phyloP scores from a whole-genome alignment of 2,113 vertebrate species.

The Leucopternis melanops region DNA sequence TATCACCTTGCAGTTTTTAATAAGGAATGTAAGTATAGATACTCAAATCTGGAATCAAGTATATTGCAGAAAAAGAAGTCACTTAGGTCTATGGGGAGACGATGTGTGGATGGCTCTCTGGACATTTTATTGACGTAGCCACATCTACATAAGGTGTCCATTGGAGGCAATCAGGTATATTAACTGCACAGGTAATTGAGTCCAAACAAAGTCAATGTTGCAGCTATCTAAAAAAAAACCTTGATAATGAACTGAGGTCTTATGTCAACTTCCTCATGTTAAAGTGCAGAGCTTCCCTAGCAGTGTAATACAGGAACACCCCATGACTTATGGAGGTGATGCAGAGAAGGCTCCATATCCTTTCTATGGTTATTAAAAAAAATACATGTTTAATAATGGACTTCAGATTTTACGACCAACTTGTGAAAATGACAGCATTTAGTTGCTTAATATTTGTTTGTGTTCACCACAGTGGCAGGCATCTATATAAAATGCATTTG shows the following conservation, averaged over 20 bases:
- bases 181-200: neutral
- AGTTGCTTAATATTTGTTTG: neutral
- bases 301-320: neutral
- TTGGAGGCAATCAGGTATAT: neutral
- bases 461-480: neutral
- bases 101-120: neutral
- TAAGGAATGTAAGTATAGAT: neutral
- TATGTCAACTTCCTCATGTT: neutral
- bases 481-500: neutral
- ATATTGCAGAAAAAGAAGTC: neutral
- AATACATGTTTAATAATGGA: neutral
- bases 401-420: neutral
- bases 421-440: neutral
- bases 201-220: neutral
- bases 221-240: neutral
- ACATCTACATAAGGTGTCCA: neutral
- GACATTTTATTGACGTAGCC: neutral
- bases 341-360: neutral
- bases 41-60: neutral
- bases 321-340: neutral
- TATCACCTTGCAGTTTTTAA: neutral
- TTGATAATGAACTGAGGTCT: neutral
- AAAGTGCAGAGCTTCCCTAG: neutral
- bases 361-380: neutral
- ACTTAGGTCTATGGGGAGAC: neutral